Percentiles rank a stretch among this genome's conserved stretches.
Evolutionary conservation across 2,797 vertebrate genomes (phyloP).

Genomic region (Pelodytes ibericus): DNA sequence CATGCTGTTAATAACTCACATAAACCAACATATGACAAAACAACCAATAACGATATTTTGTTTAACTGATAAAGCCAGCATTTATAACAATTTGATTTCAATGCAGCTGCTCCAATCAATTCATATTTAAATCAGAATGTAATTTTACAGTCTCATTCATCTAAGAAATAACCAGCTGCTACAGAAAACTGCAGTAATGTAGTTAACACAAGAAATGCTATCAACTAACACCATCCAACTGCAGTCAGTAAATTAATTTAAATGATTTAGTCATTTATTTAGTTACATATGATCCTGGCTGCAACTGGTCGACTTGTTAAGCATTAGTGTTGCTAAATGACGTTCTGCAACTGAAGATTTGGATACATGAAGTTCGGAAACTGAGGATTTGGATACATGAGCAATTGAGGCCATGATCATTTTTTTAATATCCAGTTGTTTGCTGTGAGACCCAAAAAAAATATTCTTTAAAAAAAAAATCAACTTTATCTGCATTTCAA

Average conservation of each 20-base stretch:
- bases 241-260: background rate
- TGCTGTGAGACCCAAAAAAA: no score
- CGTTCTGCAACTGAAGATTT: no score
- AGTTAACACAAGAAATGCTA: background rate
- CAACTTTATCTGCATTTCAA: no score
- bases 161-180: slow-evolving; percentile 10
- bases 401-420: no score
- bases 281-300: background rate
- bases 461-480: no score
- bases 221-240: background rate
- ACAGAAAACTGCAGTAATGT: background rate
- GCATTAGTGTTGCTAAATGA: background rate
- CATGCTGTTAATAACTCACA: background rate
- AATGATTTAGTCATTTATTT: background rate
- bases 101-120: slow-evolving; percentile 1
- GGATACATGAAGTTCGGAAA: no score
- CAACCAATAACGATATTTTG: background rate
- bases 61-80: background rate
- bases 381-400: no score
- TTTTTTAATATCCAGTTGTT: no score
- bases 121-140: slow-evolving; percentile 4
- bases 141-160: slow-evolving; percentile 2
- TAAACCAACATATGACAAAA: background rate
- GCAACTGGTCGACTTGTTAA: background rate
- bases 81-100: background rate